Evolutionary conservation across 2,888 invertebrate species (phyloP), one percentile per base, ranked within the genome.

Genomic region (Myopa testacea): DNA sequence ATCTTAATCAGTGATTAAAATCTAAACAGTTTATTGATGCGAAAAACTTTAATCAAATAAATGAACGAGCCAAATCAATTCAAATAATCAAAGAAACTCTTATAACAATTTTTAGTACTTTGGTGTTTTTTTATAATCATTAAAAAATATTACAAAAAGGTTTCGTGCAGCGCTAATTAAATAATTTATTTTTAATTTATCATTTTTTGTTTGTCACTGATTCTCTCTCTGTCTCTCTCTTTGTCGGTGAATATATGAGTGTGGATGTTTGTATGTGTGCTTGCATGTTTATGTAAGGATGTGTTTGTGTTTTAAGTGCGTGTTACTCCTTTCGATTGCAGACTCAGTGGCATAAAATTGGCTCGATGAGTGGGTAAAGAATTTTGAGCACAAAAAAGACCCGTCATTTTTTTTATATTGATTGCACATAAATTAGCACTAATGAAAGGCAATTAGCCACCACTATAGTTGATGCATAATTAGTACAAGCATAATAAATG

Each of bases 391-490:
- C 7, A 2, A n/a, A n/a, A 67, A 34, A 58, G 26, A 26, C 26
- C 2, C 26, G 26, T 26, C 26, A 26, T 40, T 58, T 37, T 75
- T 62, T 62, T n/a, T 62, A 62, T 37, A 26, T 65, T 8, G 75
- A 75, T 75, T 68, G 40, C 26, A 60, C 75, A 69, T 60, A 69
- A 75, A 69, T 75, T 68, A 69, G 34, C 12, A n/a, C 55, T 55
- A 68, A 75, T 75, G 67, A 75, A 75, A 75, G 12, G 60, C 75
- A 75, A 69, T 75, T 19, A 69, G 50, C 40, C 65, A 34, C 16
- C 65, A 10, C 10, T 40, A 1, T 26, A 26, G 55, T 55, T n/a
- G 62, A n/a, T 74, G 62, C 73, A 73, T 73, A 73, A 62, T 73
- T 63, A 73, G 65, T 37, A 34, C 38, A 37, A 3, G 63, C n/a